phyloP scores from a whole-genome alignment of 2,797 vertebrate genomes.

The Rhynchotus rufescens region DNA sequence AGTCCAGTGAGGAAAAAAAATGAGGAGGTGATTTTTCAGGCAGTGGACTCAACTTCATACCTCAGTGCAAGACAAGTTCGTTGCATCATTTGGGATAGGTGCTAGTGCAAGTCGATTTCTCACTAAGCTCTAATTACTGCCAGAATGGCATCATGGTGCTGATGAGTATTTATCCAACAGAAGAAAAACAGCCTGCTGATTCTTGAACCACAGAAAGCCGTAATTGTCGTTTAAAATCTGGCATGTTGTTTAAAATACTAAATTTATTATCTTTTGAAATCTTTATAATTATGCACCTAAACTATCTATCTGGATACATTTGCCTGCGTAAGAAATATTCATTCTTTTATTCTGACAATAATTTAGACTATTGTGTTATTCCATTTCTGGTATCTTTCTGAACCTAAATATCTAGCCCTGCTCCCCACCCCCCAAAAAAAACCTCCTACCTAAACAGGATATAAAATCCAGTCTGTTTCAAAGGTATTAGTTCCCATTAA shows the following conservation, averaged over 20 bases:
- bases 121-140: conserved; percentile 37
- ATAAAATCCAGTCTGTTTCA: not conserved
- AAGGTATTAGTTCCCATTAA: not conserved
- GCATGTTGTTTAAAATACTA: conserved; percentile 59
- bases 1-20: too few relatives aligned
- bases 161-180: conserved; percentile 67
- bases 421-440: not conserved
- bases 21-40: not conserved
- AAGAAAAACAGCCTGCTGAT: conserved; percentile 42
- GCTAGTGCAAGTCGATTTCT: not conserved
- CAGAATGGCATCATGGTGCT: conserved; percentile 32
- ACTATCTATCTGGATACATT: conserved; percentile 48
- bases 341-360: not conserved
- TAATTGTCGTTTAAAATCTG: conserved; percentile 66
- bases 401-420: not conserved
- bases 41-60: not conserved
- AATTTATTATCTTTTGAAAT: conserved; percentile 59
- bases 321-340: conserved; percentile 2
- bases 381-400: conserved; percentile 31
- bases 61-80: not conserved
- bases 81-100: not conserved
- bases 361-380: not conserved
- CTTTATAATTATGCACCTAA: conserved; percentile 50
- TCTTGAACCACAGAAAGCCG: conserved; percentile 43
- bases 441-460: not conserved